Evolutionary conservation across 2,888 invertebrate species (phyloP), one percentile per base, ranked within the genome.

Genomic region (Perizoma flavofasciatum): DNA sequence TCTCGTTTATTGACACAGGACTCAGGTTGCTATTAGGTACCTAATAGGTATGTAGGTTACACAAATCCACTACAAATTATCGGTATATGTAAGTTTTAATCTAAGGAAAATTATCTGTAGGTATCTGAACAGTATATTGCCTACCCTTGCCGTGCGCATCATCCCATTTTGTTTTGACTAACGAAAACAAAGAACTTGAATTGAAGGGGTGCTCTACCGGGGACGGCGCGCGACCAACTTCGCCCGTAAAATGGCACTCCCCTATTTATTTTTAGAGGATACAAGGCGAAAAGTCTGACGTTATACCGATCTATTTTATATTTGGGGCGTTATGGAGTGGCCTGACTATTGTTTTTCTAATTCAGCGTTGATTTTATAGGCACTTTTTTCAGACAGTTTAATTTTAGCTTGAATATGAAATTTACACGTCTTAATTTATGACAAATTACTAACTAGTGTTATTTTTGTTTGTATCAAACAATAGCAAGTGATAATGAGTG

Each of bases 101-200:
- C 22, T 22, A 3, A 22, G 22, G 22, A 22, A 22, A 22, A 22
- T 22, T 22, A 22, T 22, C 22, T 22, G 22, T 22, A 22, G 22
- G 22, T 22, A 22, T 22, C 22, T 22, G 22, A 22, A 22, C 22
- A 22, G n/a, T n/a, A 22, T 22, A 22, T 22, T 22, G 22, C 22
- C 22, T 22, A 22, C 22, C 22, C 22, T 22, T 22, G 22, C 22
- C 22, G 22, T 40, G 49, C 54, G 10, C 35, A 40, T 67, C 49
- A 58, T 65, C 61, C 52, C 54, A 66, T 68, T 68, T 68, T 61
- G 62, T 65, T 22, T 68, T 55, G 63, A 60, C 55, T 60, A 59
- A 52, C 65, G 67, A 72, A 72, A 77, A 78, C 75, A 79, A 78
- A 78, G 76, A 68, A 55, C 55, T 43, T 47, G 53, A 58, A 61